Conservation (phyloP, 2,888 invertebrate species). For the Lamellibrachia columna region DNA sequence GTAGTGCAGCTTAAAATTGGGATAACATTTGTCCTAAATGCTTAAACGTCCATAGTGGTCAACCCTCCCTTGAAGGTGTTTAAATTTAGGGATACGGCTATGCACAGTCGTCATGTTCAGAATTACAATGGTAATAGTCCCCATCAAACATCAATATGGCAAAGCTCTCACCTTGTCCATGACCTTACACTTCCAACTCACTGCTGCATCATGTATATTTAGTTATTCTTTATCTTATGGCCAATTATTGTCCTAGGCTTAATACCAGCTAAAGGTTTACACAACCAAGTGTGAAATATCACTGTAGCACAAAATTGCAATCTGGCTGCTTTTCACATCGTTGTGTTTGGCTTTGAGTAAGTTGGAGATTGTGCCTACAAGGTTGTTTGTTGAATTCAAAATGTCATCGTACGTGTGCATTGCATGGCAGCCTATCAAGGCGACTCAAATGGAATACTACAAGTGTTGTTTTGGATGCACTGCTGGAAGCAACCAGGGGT, state of each 20-base stretch:
- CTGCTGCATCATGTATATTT: constrained; percentile 63
- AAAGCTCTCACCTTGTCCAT: too few species aligned
- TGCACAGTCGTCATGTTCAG: constrained; percentile 26
- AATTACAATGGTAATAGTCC: constrained; percentile 21
- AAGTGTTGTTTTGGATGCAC: neutral
- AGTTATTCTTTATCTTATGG: constrained; percentile 73
- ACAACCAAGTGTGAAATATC: constrained; percentile 77
- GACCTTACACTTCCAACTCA: too few species aligned
- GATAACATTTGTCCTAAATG: too few species aligned
- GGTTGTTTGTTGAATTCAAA: constrained; percentile 48
- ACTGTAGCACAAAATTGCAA: constrained; percentile 77
- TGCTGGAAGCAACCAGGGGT: neutral
- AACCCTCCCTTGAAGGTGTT: too few species aligned
- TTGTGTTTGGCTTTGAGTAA: constrained; percentile 19
- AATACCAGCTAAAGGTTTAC: too few species aligned
- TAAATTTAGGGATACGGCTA: too few species aligned
- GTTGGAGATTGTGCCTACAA: constrained; percentile 42
- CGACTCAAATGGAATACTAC: constrained; percentile 58
- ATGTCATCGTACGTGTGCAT: constrained; percentile 77
- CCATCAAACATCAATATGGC: neutral
- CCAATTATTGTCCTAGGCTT: too few species aligned
- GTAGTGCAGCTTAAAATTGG: too few species aligned
- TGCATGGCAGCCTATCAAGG: constrained; percentile 78
- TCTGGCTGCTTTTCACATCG: constrained; percentile 41
- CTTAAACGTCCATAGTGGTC: too few species aligned